Evolutionary conservation across 2,113 vertebrate genomes (phyloP).

Genomic region (Suncus etruscus): DNA sequence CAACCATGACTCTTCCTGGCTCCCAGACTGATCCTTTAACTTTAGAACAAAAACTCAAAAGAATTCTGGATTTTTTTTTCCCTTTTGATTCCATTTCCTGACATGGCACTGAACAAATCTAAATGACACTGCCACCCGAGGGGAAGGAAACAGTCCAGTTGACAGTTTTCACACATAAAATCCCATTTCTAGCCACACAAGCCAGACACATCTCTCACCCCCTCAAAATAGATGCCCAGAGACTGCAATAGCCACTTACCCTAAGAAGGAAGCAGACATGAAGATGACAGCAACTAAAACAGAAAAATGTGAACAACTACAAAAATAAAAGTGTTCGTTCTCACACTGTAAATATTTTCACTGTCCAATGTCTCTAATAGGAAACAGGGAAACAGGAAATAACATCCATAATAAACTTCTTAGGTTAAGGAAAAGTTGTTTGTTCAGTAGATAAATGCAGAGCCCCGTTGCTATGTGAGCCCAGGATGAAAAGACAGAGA

Average conservation of each 20-base stretch:
- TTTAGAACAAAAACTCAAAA: slow-evolving; percentile 1
- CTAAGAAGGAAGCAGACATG: slow-evolving; percentile 43
- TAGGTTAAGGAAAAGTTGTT: slow-evolving; percentile 24
- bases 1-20: background rate
- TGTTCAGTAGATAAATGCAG: rapidly evolving
- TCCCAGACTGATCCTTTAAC: background rate
- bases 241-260: slow-evolving; percentile 44
- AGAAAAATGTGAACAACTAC: background rate
- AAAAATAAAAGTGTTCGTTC: background rate
- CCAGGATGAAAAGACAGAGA: background rate
- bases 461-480: slow-evolving; percentile 34
- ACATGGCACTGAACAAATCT: slow-evolving; percentile 46
- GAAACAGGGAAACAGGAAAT: background rate
- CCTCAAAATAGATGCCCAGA: slow-evolving; percentile 3
- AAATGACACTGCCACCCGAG: slow-evolving; percentile 19
- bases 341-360: background rate
- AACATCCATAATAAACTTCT: slow-evolving; percentile 2
- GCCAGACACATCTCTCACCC: slow-evolving; percentile 54
- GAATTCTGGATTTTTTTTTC: background rate
- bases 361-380: background rate
- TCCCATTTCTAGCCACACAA: slow-evolving; percentile 76
- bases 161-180: slow-evolving; percentile 81
- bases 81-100: slow-evolving; percentile 43
- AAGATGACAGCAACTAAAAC: background rate
- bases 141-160: slow-evolving; percentile 52